phyloP scores from a whole-genome alignment of 1,140 invertebrate species.

The Leptopilina boulardi region DNA sequence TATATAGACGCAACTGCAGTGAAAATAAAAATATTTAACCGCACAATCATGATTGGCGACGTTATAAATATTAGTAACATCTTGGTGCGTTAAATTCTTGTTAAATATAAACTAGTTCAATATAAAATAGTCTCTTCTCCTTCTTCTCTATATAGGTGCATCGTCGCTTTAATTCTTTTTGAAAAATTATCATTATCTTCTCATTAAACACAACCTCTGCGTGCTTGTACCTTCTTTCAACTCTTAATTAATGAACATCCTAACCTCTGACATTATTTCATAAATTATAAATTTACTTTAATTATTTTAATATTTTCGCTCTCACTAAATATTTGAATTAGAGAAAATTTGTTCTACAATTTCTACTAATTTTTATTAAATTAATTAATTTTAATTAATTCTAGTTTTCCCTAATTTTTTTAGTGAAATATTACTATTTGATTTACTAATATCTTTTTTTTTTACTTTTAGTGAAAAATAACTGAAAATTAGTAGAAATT shows the following conservation, averaged over 20 bases:
- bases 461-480: too few relatives aligned
- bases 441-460: too few relatives aligned
- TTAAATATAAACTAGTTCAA: conserved; percentile 20
- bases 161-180: not conserved
- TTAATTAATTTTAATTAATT: too few relatives aligned
- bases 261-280: conserved; percentile 10
- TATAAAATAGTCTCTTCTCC: not conserved
- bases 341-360: too few relatives aligned
- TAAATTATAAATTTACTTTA: not conserved
- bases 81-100: not conserved
- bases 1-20: too few relatives aligned
- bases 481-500: too few relatives aligned
- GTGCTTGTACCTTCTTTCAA: not conserved
- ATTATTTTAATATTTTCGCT: too few relatives aligned
- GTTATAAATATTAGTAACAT: conserved; percentile 21
- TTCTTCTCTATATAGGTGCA: not conserved
- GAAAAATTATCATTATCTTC: conserved; percentile 11
- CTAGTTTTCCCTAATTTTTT: too few relatives aligned
- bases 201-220: conserved; percentile 8
- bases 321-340: too few relatives aligned
- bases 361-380: too few relatives aligned
- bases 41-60: not conserved
- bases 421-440: too few relatives aligned
- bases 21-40: not conserved
- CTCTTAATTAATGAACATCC: conserved; percentile 14